Evolutionary conservation across 2,113 vertebrate species (phyloP).

Genomic region (Scopus umbretta): DNA sequence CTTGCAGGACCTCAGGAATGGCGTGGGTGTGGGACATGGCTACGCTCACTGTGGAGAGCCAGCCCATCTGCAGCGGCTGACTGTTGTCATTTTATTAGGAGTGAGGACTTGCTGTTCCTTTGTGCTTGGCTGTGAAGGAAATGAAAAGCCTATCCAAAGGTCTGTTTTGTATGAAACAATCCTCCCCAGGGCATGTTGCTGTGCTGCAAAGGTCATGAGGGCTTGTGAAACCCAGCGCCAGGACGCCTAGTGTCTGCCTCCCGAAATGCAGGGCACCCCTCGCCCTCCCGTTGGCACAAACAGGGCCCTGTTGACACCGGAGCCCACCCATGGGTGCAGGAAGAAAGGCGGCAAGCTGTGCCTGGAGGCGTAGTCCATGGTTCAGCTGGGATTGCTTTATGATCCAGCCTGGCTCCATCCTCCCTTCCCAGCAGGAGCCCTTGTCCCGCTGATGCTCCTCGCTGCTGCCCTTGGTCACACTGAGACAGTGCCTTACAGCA

Average conservation of each 20-base stretch:
- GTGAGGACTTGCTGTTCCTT: slow-evolving; percentile 26
- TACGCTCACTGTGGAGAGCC: not conserved
- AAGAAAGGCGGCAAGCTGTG: not conserved
- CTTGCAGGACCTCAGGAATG: not conserved
- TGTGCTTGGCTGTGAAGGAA: slow-evolving; percentile 33
- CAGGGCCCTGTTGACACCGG: not conserved
- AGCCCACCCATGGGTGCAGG: not conserved
- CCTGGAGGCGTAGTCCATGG: not conserved
- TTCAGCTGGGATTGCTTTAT: not conserved
- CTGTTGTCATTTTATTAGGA: slow-evolving; percentile 18
- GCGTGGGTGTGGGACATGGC: not conserved
- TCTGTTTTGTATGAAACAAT: slow-evolving; percentile 49
- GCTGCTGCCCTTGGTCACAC: not conserved
- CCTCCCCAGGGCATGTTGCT: slow-evolving; percentile 32
- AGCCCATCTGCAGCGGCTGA: not conserved
- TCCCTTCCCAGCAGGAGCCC: not conserved
- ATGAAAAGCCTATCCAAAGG: slow-evolving; percentile 45
- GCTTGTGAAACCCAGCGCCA: slow-evolving; percentile 6
- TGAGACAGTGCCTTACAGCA: not conserved
- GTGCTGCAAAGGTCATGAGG: slow-evolving; percentile 18
- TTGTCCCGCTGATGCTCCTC: rapidly evolving
- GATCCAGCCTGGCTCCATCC: not conserved
- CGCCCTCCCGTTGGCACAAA: not conserved
- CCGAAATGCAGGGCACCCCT: not conserved
- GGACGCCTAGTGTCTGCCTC: not conserved